These are phyloP conservation scores for Pollenia angustigena DNA, from an alignment of 2,888 invertebrate genomes.

Conservation along the genomic window DNA sequence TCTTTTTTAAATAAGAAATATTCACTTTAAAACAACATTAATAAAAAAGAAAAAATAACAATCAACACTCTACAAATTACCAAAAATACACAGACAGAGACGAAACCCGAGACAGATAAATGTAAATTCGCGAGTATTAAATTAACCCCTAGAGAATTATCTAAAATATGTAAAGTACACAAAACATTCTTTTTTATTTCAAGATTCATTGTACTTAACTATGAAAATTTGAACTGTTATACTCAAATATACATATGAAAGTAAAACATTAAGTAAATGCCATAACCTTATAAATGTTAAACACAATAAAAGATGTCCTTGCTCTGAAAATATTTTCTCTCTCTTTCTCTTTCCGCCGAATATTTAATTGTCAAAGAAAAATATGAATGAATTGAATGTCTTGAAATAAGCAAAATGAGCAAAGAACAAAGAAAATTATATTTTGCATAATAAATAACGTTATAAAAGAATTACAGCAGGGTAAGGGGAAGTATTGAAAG, in stretches of 20 bases:
- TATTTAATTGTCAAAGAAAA: constrained; percentile 70
- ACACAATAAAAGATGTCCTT: constrained; percentile 70
- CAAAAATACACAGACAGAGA: constrained; percentile 16
- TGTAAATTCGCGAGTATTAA: constrained; percentile 75
- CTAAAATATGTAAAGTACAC: constrained; percentile 47
- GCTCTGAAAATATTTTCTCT: constrained; percentile 12
- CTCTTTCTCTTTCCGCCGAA: not conserved
- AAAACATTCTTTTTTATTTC: constrained; percentile 31
- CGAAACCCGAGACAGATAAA: constrained; percentile 63
- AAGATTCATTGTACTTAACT: constrained; percentile 30
- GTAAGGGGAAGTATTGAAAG: not conserved
- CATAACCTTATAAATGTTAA: constrained; percentile 45
- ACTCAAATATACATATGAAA: not conserved
- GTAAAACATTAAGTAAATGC: constrained; percentile 55
- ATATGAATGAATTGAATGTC: constrained; percentile 57
- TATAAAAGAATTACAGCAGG: constrained; percentile 22
- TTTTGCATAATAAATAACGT: constrained; percentile 72
- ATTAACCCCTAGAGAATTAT: constrained; percentile 74
- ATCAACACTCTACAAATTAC: constrained; percentile 38
- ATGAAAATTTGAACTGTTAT: not conserved
- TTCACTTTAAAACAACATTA: constrained; percentile 23
- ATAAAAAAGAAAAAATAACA: constrained; percentile 42
- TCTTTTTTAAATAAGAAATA: not conserved
- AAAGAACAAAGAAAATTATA: constrained; percentile 70
- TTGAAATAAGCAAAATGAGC: constrained; percentile 50